phyloP scores from a whole-genome alignment of 1,140 invertebrate genomes.

The Brachystomella parvula region DNA sequence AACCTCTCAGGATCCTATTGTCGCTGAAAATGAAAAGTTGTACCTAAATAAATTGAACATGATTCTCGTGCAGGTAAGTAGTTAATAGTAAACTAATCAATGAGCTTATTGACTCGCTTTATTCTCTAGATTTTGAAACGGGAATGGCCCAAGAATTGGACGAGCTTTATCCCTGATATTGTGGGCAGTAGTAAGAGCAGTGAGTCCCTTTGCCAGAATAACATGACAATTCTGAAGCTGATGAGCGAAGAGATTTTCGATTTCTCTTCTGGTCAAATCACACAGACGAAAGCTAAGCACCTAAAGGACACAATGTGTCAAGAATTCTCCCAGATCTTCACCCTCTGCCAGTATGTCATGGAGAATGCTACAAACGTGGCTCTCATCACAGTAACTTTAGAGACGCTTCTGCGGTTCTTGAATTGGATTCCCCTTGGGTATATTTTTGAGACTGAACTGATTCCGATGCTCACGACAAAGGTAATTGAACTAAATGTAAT shows the following conservation, averaged over 20 bases:
- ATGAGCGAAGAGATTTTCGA: slow-evolving; percentile 99
- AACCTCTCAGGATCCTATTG: slow-evolving; percentile 83
- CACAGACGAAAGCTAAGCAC: slow-evolving; percentile 97
- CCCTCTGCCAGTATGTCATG: slow-evolving; percentile 94
- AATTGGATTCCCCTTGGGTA: slow-evolving; percentile 99
- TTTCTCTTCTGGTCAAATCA: slow-evolving; percentile 94
- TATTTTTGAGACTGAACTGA: slow-evolving; percentile 98
- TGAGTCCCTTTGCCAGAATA: slow-evolving; percentile 97
- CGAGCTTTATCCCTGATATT: slow-evolving; percentile 97
- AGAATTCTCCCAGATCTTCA: slow-evolving; percentile 97
- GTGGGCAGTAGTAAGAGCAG: slow-evolving; percentile 98
- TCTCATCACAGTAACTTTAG: slow-evolving; percentile 85
- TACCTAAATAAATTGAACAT: slow-evolving; percentile 98
- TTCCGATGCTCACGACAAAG: slow-evolving; percentile 88
- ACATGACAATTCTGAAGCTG: slow-evolving; percentile 96
- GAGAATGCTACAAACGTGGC: slow-evolving; percentile 93
- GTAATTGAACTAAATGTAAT: slow-evolving; percentile 45
- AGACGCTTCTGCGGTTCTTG: slow-evolving; percentile 91
- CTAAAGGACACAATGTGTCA: slow-evolving; percentile 99
- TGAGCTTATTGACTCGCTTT: slow-evolving; percentile 10
- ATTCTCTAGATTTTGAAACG: slow-evolving; percentile 83
- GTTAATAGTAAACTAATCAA: background rate
- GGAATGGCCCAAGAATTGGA: slow-evolving; percentile 99
- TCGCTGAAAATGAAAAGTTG: slow-evolving; percentile 86
- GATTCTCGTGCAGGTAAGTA: slow-evolving; percentile 81